Base-by-base conservation (phyloP, 1,140 invertebrate species). In the Chelonus insularis region DNA sequence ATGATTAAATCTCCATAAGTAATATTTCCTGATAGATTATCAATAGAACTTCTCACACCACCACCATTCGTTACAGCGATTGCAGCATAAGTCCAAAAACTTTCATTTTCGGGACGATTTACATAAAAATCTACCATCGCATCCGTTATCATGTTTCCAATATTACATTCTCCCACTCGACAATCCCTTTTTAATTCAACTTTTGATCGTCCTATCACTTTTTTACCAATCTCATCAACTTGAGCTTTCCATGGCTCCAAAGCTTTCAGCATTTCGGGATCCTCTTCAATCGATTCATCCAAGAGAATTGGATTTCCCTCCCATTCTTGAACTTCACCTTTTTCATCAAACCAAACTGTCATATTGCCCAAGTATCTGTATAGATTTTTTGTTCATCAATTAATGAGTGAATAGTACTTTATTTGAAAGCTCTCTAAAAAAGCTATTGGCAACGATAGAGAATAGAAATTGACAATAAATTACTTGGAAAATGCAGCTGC, bases 291-390 rank as follows among this genome's bases (percentile, higher is more conserved):
- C 41, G 79, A 79, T 2, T 74, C 66, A 57, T 89, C 85, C 65
- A 95, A 76, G 59, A 91, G 87, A 66, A 94, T 87, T 0, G 93
- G 92, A 52, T 88, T 87, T 12, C 93, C 92, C 18, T 83, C 81
- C 84, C 87, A 93, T 41, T 80, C 75, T 0, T 81, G 73, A 6
- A 91, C 82, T 68, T 92, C 85, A 4, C 92, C 92, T 0, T 84
- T 65, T n/a, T 84, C 79, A 69, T 94, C 85, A 69, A 95, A 94
- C 64, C 81, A 86, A 0, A 95, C 84, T 1, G 86, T 84, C 8
- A 77, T 47, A 47, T 77, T 73, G 4, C 74, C 73, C 18, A 76
- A 48, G 25, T 77, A 77, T 25, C 73, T 76, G 14, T 4, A n/a
- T n/a, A n/a, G n/a, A n/a, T n/a, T n/a, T n/a, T n/a, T n/a, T n/a